Evolutionary conservation across 2,888 invertebrate genomes (phyloP).

Genomic region (Gnatocerus cornutus): DNA sequence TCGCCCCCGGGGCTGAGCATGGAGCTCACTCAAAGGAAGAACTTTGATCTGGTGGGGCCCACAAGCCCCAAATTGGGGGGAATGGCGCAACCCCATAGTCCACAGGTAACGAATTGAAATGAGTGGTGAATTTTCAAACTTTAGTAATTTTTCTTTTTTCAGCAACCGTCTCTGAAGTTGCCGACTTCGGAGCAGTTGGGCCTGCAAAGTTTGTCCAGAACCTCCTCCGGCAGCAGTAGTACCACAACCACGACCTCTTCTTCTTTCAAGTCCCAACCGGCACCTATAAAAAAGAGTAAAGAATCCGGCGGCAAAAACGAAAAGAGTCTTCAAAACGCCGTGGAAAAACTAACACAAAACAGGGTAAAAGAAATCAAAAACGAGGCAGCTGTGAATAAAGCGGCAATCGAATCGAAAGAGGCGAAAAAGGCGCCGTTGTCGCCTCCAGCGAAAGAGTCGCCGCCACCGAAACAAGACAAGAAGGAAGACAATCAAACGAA

Average conservation of each 20-base stretch:
- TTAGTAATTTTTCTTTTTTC: slow-evolving; percentile 11
- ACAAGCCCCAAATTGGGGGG: slow-evolving; percentile 54
- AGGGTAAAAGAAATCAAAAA: slow-evolving; percentile 62
- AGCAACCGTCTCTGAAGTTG: slow-evolving; percentile 46
- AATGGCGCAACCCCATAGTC: slow-evolving; percentile 46
- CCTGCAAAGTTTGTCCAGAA: slow-evolving; percentile 2
- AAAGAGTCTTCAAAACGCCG: slow-evolving; percentile 67
- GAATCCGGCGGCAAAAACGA: slow-evolving; percentile 60
- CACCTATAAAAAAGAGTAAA: slow-evolving; percentile 49
- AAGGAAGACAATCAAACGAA: slow-evolving; percentile 19
- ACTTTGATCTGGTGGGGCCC: slow-evolving; percentile 58
- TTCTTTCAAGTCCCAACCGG: slow-evolving; percentile 41
- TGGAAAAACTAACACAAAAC: slow-evolving; percentile 68
- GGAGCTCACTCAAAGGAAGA: slow-evolving; percentile 59
- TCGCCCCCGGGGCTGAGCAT: slow-evolving; percentile 56
- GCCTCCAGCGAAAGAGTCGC: slow-evolving; percentile 12
- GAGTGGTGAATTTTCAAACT: too few species aligned
- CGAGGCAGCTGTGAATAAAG: slow-evolving; percentile 40
- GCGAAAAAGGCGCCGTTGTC: slow-evolving; percentile 1
- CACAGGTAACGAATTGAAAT: too few species aligned
- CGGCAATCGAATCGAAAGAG: slow-evolving; percentile 2
- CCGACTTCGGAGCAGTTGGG: slow-evolving; percentile 10
- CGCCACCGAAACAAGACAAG: slow-evolving; percentile 9
- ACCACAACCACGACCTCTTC: slow-evolving; percentile 40
- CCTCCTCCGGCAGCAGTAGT: slow-evolving; percentile 42